Evolutionary conservation across 1,140 invertebrate species (phyloP).

Genomic region (Matsumurasca onukii): DNA sequence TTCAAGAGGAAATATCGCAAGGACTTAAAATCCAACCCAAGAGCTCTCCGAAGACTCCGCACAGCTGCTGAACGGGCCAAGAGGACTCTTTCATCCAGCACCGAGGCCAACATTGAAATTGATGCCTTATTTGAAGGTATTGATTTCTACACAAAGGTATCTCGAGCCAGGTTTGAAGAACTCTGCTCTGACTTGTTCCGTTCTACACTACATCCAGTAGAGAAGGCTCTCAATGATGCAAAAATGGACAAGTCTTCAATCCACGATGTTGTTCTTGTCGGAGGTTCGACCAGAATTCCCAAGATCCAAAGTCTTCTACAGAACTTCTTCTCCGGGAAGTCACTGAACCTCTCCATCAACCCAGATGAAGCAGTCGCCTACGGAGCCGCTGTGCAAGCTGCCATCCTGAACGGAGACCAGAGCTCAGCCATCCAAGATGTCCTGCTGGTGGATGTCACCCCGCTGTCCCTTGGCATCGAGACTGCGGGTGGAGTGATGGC

Average conservation of each 20-base stretch:
- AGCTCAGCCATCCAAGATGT: conserved; percentile 47
- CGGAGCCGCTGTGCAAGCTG: conserved; percentile 68
- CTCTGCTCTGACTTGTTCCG: no score
- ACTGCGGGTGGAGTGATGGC: background rate
- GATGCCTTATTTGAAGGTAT: conserved; percentile 61
- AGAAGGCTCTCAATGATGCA: no score
- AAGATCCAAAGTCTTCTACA: no score
- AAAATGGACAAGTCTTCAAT: no score
- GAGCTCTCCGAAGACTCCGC: conserved; percentile 60
- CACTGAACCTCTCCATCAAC: conserved; percentile 69
- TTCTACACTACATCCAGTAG: no score
- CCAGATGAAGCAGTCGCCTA: conserved; percentile 77
- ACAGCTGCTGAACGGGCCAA: conserved; percentile 64
- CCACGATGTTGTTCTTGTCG: no score
- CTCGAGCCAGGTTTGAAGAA: no score
- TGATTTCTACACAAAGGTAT: conserved; percentile 62
- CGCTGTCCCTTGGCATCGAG: no score
- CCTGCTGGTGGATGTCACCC: conserved; percentile 51
- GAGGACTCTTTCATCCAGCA: conserved; percentile 56
- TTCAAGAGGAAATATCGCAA: conserved; percentile 57
- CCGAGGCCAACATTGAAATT: no score
- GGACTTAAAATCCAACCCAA: conserved; percentile 50
- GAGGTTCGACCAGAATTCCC: conserved; percentile 64
- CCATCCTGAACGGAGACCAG: no score
- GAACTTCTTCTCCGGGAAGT: no score